Evolutionary conservation across 2,113 vertebrate genomes (phyloP).

Genomic region (Pimephales promelas): DNA sequence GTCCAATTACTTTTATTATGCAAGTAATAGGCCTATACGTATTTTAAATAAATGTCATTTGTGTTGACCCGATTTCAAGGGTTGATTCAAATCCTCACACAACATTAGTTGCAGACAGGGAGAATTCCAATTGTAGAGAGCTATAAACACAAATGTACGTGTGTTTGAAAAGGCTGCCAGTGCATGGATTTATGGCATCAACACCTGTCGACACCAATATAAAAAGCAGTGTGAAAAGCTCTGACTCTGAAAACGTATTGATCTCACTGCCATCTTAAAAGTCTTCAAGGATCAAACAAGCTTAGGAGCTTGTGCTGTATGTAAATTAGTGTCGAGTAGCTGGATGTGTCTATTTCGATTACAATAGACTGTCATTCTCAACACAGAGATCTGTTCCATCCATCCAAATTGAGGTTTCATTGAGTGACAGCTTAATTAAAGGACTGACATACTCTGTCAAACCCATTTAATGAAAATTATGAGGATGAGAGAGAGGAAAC

Average conservation of each 20-base stretch:
- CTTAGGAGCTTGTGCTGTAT: not conserved
- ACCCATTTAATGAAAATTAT: not conserved
- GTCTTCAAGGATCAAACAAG: not conserved
- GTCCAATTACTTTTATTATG: not conserved
- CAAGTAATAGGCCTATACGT: not conserved
- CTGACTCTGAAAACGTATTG: not conserved
- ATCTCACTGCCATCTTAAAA: not conserved
- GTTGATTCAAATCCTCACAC: not conserved
- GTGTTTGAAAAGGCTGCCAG: not conserved
- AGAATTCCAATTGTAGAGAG: not conserved
- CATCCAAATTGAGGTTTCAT: not conserved
- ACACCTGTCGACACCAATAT: not conserved
- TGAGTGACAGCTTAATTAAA: constrained; percentile 32
- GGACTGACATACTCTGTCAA: constrained; percentile 13
- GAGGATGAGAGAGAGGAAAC: constrained; percentile 4
- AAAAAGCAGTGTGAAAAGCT: not conserved
- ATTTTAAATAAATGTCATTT: not conserved
- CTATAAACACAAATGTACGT: not conserved
- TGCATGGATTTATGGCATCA: not conserved
- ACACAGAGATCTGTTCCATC: constrained; percentile 1
- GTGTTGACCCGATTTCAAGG: not conserved
- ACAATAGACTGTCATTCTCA: not conserved
- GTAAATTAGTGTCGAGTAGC: not conserved
- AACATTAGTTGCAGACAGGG: not conserved
- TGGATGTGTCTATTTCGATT: not conserved